Base-by-base conservation (phyloP, 2,113 vertebrate species). In the Corapipo altera region DNA sequence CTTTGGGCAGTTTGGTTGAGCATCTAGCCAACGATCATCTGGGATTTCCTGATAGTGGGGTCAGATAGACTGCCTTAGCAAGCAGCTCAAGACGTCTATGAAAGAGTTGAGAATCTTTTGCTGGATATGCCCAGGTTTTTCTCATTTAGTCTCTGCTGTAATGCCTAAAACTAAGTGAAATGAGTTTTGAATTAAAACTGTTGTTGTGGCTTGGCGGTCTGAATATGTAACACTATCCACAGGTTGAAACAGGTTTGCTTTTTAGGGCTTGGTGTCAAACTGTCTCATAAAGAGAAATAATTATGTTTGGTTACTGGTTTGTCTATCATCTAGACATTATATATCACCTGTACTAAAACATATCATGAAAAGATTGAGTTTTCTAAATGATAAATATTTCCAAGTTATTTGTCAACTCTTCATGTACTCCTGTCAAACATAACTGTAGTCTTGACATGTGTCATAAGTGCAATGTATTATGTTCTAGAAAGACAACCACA, bases 361-460 rank as follows among this genome's bases (percentile, higher is more conserved):
- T 58, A 66, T 51, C 0, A 15, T 28, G 12, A 65, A 70, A 85
- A 70, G 1, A 1, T 37, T 86, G 64, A 2, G 5, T 78, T 87
- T 74, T 71, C 37, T 54, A 51, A 71, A 55, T 17, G 1, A 57
- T 8, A 83, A 66, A 23, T 70, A 66, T 77, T 96, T 84, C 19
- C 15, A 61, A 58, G 41, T 49, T 3, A 62, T 72, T 67, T 86
- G 6, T 80, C 27, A 73, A n/a, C 6, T 73, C 5, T 73, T 79
- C 12, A 37, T 4, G 26, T 84, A 49, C 24, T 80, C 19, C 13
- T 81, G 32, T 58, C 7, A 11, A 41, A 80, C 35, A 44, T 51
- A 66, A 58, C 16, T 1, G 1, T 32, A 67, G 4, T 10, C 28
- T 72, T 82, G 43, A 62, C 8, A 57, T 0, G 0, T 33, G 13